Percentiles rank a stretch among this genome's conserved stretches.
Conservation (phyloP, 2,113 vertebrate genomes). For the Tiliqua scincoides region DNA sequence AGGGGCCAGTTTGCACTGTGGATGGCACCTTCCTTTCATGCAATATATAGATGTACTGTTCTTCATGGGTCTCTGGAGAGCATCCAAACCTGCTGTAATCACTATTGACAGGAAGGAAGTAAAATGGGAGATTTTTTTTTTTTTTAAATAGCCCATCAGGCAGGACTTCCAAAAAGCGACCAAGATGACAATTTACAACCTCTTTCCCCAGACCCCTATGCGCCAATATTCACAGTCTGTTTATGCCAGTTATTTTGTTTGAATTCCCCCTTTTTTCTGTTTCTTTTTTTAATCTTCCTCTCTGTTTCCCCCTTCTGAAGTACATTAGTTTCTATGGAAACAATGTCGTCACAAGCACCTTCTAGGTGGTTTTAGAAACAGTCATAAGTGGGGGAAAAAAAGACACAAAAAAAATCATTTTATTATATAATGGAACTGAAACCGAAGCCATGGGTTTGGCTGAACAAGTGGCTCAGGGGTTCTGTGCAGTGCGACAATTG, state of each 20-base stretch:
- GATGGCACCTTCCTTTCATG: not conserved
- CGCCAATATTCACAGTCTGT: not conserved
- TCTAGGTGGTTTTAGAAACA: conserved; percentile 21
- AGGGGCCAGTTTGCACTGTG: not conserved
- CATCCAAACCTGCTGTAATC: not conserved
- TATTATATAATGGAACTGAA: conserved; percentile 11
- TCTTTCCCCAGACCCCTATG: not conserved
- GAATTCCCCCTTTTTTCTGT: not conserved
- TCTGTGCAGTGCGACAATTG: not conserved
- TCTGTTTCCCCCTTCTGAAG: not conserved
- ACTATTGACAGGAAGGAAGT: not conserved
- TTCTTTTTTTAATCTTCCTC: not conserved
- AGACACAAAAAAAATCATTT: not conserved
- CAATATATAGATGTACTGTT: not conserved
- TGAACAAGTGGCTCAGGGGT: no score
- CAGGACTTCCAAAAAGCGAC: not conserved
- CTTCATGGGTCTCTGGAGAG: not conserved
- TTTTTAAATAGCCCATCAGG: not conserved
- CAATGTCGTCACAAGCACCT: conserved; percentile 13
- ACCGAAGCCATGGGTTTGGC: not conserved
- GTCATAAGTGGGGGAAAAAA: conserved; percentile 3
- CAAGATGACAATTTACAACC: not conserved
- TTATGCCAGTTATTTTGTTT: not conserved
- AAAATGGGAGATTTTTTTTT: not conserved
- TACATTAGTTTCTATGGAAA: conserved; percentile 43